Base-by-base conservation (phyloP, 2,888 invertebrate species). In the Drosophila birchii region DNA sequence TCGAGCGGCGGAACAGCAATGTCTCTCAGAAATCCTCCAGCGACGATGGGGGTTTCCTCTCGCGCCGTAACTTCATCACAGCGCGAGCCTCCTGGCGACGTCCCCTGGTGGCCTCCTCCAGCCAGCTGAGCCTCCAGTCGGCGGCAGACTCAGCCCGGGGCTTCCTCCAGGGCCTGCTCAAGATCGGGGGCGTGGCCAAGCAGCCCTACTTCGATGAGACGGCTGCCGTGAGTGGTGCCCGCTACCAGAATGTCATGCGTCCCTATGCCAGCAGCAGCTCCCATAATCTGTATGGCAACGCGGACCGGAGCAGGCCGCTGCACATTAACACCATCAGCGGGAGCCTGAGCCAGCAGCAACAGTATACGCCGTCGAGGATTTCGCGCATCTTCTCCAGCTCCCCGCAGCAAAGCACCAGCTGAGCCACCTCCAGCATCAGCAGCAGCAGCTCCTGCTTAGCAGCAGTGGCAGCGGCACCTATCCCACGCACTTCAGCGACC, bases 1-100 rank as follows among this genome's bases (percentile, higher is more conserved):
- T 80, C 53, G 86, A 82, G 79, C 93, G 94, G 55, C 93, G 94
- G 82, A 94, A 93, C 89, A 95, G 94, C 90, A 93, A 94, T 60
- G 94, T 94, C 81, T 94, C 94, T 26, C 92, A 92, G 69, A 91
- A 90, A 41, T 95, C 95, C 70, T 95, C 95, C 79, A 96, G 96
- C 90, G 97, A 97, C 92, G 97, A 97, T 93, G 97, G 97, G 66
- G 97, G 97, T 39, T 97, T 97, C 93, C 94, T 96, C 66, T 95
- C 96, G 60, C 94, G 94, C 49, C 93, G 93, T 8, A 91, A 87
- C 59, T 93, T 93, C 76, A 91, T 93, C 68, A 92, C 93, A 75
- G 93, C 94, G 36, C 93, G 95, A 26, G 94, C 95, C 34, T 94
- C 95, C 0, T 95, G 95, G 95, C 93, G 95, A 14, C 93, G 94